phyloP scores from a whole-genome alignment of 2,888 invertebrate genomes.

The Oegoconia quadripuncta region DNA sequence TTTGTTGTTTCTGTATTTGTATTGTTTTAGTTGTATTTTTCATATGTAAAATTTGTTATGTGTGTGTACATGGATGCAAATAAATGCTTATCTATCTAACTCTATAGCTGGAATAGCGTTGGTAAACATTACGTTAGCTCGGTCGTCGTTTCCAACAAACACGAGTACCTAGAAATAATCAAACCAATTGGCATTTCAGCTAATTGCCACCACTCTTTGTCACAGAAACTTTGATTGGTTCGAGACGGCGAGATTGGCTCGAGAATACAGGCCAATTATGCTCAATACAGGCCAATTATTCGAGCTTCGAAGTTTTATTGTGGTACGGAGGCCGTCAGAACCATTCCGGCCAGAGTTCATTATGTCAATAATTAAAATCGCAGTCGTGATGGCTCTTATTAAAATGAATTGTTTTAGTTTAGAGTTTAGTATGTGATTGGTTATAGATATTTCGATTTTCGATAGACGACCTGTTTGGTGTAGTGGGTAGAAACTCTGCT shows the following conservation, averaged over 20 bases:
- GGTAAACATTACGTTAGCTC: no score
- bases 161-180: conserved; percentile 27
- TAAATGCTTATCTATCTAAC: no score
- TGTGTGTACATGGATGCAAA: no score
- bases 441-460: not conserved
- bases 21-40: no score
- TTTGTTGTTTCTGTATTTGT: no score
- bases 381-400: conserved; percentile 29
- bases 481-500: no score
- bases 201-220: conserved; percentile 47
- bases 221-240: conserved; percentile 70
- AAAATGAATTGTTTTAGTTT: conserved; percentile 26
- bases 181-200: conserved; percentile 63
- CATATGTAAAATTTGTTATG: no score
- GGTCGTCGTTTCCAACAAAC: no score
- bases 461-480: no score
- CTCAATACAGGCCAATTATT: conserved; percentile 64
- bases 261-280: conserved; percentile 68
- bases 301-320: conserved; percentile 66
- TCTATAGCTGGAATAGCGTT: no score
- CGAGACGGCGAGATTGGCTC: conserved; percentile 33
- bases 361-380: conserved; percentile 72
- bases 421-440: not conserved
- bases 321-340: conserved; percentile 55
- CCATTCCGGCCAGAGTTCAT: conserved; percentile 60